Conservation (phyloP, 2,888 invertebrate genomes). For the Nomada flava region DNA sequence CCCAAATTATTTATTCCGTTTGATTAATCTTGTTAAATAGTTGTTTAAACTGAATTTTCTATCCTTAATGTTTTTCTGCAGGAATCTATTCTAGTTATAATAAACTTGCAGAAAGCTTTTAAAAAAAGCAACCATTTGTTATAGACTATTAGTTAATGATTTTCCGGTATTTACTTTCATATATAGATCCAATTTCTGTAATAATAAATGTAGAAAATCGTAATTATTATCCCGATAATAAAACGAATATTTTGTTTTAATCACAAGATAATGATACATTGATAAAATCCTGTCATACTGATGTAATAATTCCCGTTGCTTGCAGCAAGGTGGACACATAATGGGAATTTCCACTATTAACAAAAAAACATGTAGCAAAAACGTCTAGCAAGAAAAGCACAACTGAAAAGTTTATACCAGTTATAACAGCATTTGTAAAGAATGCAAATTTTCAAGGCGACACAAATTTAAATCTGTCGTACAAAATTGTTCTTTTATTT, state of each 20-base stretch:
- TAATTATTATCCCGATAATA: too few species aligned
- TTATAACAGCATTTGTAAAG: neutral
- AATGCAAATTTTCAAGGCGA: neutral
- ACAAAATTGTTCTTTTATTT: neutral
- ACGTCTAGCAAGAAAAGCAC: slow-evolving; percentile 14
- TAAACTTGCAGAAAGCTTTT: too few species aligned
- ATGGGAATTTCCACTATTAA: slow-evolving; percentile 31
- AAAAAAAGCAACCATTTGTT: too few species aligned
- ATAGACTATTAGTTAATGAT: too few species aligned
- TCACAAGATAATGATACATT: neutral
- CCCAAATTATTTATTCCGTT: too few species aligned
- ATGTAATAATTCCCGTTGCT: slow-evolving; percentile 29
- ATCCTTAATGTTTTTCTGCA: too few species aligned
- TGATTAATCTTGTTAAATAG: too few species aligned
- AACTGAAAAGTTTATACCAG: slow-evolving; percentile 12
- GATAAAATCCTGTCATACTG: slow-evolving; percentile 13
- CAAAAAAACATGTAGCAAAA: slow-evolving; percentile 19
- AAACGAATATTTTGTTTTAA: neutral
- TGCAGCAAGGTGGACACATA: slow-evolving; percentile 8
- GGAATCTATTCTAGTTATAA: too few species aligned
- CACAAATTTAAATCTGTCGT: neutral
- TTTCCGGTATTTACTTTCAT: too few species aligned
- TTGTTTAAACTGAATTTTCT: too few species aligned
- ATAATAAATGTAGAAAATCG: too few species aligned
- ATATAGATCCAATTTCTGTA: too few species aligned